These are phyloP conservation scores for Phania funesta DNA, from an alignment of 2,888 invertebrate genomes.

Conservation along the genomic window DNA sequence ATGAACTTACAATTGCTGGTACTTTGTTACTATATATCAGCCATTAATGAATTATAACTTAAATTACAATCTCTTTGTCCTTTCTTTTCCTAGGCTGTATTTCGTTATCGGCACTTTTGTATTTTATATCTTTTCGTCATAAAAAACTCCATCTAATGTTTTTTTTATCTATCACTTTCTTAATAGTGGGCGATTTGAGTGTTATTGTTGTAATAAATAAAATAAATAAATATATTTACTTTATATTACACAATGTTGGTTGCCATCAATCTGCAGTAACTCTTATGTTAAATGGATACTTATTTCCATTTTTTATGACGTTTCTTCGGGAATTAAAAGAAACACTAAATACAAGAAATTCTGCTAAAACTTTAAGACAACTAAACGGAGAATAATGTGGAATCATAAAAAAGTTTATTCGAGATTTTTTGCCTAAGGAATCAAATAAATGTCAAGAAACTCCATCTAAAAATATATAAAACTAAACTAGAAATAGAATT, in stretches of 20 bases:
- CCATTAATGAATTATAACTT: too few species aligned
- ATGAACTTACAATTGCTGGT: too few species aligned
- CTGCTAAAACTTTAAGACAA: not conserved
- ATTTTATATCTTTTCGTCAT: conserved; percentile 9
- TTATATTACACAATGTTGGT: conserved; percentile 54
- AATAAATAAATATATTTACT: conserved; percentile 4
- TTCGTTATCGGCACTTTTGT: too few species aligned
- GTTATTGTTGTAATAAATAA: conserved; percentile 50
- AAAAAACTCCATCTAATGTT: not conserved
- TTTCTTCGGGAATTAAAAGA: not conserved
- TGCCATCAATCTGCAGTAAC: conserved; percentile 24
- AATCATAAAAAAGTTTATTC: too few species aligned
- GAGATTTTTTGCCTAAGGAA: too few species aligned
- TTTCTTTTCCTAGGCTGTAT: conserved; percentile 10
- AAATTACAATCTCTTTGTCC: too few species aligned
- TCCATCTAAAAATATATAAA: too few species aligned
- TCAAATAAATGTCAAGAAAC: too few species aligned
- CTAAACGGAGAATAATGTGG: too few species aligned
- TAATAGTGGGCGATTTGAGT: conserved; percentile 31
- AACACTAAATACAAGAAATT: not conserved
- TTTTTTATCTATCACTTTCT: conserved; percentile 16
- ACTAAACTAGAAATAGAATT: too few species aligned
- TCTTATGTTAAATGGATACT: not conserved
- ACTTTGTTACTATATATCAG: too few species aligned
- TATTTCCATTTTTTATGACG: not conserved